Evolutionary conservation across 2,797 vertebrate species (phyloP).

Genomic region (Aplochiton taeniatus): DNA sequence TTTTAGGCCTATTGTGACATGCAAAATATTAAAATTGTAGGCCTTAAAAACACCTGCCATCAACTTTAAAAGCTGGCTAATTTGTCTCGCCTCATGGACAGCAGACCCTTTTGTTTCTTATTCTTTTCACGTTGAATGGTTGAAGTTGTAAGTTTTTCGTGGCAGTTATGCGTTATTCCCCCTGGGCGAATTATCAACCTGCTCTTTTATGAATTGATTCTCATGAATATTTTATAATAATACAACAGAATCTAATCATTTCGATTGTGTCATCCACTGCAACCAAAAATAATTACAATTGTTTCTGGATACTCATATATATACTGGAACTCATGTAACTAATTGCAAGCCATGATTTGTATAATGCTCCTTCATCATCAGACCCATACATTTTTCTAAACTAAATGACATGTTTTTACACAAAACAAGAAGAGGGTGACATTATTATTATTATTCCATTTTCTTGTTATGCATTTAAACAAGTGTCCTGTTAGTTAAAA

Average conservation of each 20-base stretch:
- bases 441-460: too few relatives aligned
- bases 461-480: too few relatives aligned
- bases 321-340: too few relatives aligned
- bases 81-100: slow-evolving; percentile 49
- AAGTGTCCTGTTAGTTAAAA: too few relatives aligned
- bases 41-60: slow-evolving; percentile 67
- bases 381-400: too few relatives aligned
- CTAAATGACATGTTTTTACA: too few relatives aligned
- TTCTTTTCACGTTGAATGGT: slow-evolving; percentile 53
- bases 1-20: slow-evolving; percentile 28
- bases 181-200: slow-evolving; percentile 3
- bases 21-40: slow-evolving; percentile 62
- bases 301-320: too few relatives aligned
- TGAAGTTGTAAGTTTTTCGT: slow-evolving; percentile 47
- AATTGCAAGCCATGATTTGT: too few relatives aligned
- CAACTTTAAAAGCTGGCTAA: slow-evolving; percentile 63
- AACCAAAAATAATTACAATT: too few relatives aligned
- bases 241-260: not conserved
- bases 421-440: too few relatives aligned
- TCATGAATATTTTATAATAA: slow-evolving; percentile 11
- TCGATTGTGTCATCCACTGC: too few relatives aligned
- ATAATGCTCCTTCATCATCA: too few relatives aligned
- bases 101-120: slow-evolving; percentile 37
- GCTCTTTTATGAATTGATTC: not conserved
- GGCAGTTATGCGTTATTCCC: slow-evolving; percentile 12